Evolutionary conservation across 2,797 vertebrate species (phyloP), one percentile per base, ranked within the genome.

Genomic region (Passerculus sandwichensis): DNA sequence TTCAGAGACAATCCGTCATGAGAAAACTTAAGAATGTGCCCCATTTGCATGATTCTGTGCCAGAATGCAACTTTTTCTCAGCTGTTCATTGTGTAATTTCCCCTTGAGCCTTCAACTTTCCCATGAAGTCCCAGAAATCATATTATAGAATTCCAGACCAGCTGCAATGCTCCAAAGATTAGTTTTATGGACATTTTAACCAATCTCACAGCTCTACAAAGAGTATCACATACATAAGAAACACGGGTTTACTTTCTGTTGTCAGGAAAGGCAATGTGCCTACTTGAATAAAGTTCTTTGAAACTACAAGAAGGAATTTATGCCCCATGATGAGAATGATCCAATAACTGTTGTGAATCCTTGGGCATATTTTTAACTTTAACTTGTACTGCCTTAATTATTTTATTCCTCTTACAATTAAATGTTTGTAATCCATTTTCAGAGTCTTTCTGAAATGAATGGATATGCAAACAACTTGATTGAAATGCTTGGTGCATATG

Each of bases 21-120:
- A 98, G 98, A 99, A 99, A 97, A 97, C 96, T 96, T 96, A 98
- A 98, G 98, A 98, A 98, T 98, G 98, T 98, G 97, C 97, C 96
- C 98, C 95, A 98, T 98, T 98, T 98, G 98, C 98, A 98, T 98
- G 97, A 97, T 97, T 98, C 98, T 97, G 97, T 98, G 98, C 98
- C 98, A 98, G 97, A 98, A 98, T 97, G 96, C 97, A 97, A 98
- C 97, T 98, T 98, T 98, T 97, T 97, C 98, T 98, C 97, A 97
- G 97, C 97, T 97, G 97, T 97, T 97, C 98, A 98, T 98, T 98
- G 98, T 98, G 96, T 87, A 88, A 95, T 97, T 97, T 96, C 96
- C 97, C 96, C 97, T 96, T 96, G 96, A 97, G 97, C 71, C 85
- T 93, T 97, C 97, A 96, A 97, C 97, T 98, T 98, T 98, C 98